phyloP scores from a whole-genome alignment of 2,113 vertebrate species.

The Neolamprologus modestus region DNA sequence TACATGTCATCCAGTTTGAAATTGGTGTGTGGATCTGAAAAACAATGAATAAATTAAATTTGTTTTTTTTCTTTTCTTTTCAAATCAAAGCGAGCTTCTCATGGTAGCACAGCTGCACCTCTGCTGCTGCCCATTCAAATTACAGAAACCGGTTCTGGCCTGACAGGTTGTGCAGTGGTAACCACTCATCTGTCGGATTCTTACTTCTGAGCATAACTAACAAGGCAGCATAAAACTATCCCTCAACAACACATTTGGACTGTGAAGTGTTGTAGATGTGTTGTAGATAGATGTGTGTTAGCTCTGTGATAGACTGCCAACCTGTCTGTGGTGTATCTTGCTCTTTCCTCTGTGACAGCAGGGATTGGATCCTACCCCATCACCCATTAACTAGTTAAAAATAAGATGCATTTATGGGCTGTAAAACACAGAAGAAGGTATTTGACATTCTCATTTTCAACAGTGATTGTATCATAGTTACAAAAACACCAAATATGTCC shows the following conservation, averaged over 20 bases:
- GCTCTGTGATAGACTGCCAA: background rate
- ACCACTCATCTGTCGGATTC: background rate
- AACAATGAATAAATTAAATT: background rate
- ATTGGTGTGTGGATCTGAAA: background rate
- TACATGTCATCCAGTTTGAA: background rate
- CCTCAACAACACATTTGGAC: background rate
- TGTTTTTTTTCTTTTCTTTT: background rate
- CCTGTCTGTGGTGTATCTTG: background rate
- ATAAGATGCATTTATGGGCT: fast-evolving
- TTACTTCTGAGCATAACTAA: background rate
- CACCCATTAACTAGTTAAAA: background rate
- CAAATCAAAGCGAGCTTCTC: background rate
- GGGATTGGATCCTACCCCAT: background rate
- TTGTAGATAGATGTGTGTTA: background rate
- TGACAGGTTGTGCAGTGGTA: background rate
- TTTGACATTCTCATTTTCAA: background rate
- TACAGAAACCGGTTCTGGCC: background rate
- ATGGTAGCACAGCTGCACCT: background rate
- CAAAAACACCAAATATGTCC: background rate
- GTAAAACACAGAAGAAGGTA: background rate
- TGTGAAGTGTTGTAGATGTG: background rate
- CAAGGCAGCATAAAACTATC: background rate
- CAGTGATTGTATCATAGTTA: background rate
- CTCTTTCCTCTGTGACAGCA: background rate
- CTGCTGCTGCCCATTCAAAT: background rate